phyloP scores from a whole-genome alignment of 1,140 invertebrate species.

The Cydia fagiglandana region DNA sequence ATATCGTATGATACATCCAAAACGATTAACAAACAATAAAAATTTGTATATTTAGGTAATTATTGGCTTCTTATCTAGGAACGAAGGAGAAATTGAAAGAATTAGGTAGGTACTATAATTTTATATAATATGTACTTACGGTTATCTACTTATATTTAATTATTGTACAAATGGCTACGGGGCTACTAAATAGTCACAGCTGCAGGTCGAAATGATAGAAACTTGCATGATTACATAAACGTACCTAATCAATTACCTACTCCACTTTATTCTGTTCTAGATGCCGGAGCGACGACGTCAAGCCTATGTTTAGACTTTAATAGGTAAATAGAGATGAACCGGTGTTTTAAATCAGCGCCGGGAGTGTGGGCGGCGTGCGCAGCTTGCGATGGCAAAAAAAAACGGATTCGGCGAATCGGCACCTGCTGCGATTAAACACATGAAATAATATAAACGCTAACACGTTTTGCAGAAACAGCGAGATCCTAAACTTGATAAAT shows the following conservation, averaged over 20 bases:
- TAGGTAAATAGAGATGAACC: constrained; percentile 31
- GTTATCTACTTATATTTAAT: too few species aligned
- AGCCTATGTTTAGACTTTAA: constrained; percentile 27
- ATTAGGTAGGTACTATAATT: too few species aligned
- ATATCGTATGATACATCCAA: too few species aligned
- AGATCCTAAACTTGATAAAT: neutral
- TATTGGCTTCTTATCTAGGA: too few species aligned
- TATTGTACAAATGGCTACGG: too few species aligned
- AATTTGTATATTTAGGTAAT: too few species aligned
- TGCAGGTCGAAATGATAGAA: too few species aligned
- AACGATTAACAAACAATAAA: too few species aligned
- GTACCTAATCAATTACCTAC: neutral
- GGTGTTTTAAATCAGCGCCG: constrained; percentile 29
- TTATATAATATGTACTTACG: too few species aligned
- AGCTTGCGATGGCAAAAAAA: constrained; percentile 24
- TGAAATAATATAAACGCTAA: neutral
- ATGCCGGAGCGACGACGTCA: constrained; percentile 2
- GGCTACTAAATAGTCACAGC: too few species aligned
- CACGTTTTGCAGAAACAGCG: neutral
- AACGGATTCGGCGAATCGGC: neutral
- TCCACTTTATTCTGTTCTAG: constrained; percentile 14
- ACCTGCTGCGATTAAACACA: constrained; percentile 16
- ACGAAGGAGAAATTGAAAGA: too few species aligned
- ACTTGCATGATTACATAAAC: too few species aligned
- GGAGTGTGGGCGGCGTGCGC: neutral